phyloP scores from a whole-genome alignment of 2,888 invertebrate species.

The Polietes domitor region DNA sequence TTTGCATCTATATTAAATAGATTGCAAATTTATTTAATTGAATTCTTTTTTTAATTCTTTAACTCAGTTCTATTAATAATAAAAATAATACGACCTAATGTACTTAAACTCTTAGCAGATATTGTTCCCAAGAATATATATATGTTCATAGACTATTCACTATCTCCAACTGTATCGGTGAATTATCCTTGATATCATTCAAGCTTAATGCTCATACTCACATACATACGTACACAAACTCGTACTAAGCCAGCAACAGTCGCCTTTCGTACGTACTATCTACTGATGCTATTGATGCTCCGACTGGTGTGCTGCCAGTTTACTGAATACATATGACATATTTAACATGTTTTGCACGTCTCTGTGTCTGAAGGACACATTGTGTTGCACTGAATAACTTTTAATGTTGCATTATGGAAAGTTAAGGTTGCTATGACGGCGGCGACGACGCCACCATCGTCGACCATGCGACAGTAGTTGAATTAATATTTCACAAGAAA shows the following conservation, averaged over 20 bases:
- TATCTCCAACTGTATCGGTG: constrained; percentile 46
- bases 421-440: constrained; percentile 21
- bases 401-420: constrained; percentile 55
- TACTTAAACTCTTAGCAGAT: too few relatives aligned
- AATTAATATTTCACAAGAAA: too few relatives aligned
- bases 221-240: background rate
- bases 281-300: too few relatives aligned
- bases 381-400: constrained; percentile 52
- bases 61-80: too few relatives aligned
- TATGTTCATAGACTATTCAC: constrained; percentile 10
- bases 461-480: background rate
- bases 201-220: constrained; percentile 44
- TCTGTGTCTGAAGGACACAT: constrained; percentile 61
- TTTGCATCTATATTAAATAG: too few relatives aligned
- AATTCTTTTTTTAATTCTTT: too few relatives aligned
- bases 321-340: constrained; percentile 45
- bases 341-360: constrained; percentile 61
- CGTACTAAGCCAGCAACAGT: too few relatives aligned
- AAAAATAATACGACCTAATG: too few relatives aligned
- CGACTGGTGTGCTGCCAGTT: background rate
- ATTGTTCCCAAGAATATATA: constrained; percentile 31
- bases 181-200: constrained; percentile 64
- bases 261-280: too few relatives aligned
- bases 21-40: too few relatives aligned
- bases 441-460: background rate